Evolutionary conservation across 1,140 invertebrate species (phyloP), one percentile per base, ranked within the genome.

Genomic region (Hyposmocoma kahamanoa): DNA sequence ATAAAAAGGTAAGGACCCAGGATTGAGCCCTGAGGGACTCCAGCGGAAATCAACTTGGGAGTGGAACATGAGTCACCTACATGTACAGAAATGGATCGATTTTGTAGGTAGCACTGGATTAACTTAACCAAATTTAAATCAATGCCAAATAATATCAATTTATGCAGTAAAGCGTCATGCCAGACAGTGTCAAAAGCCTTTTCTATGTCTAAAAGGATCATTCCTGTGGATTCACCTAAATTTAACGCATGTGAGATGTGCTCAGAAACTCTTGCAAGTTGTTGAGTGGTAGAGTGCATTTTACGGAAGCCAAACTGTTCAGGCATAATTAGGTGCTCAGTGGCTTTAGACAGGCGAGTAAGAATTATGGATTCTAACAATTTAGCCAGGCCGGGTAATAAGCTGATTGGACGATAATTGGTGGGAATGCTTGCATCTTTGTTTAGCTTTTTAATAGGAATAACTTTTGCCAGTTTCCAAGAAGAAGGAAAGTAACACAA

Each of bases 341-440:
- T 42, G 24, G 3, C 3, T 18, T 2, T 8, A 6, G 22, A 3
- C 8, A 45, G 17, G 15, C 43, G 9, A 9, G 2, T 19, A 10
- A 17, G 9, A n/a, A 45, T 20, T 3, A 30, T 17, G 17, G 18
- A 17, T 19, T 45, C 43, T 11, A 45, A 45, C 2, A 45, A 4
- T 20, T 45, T 45, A 15, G 2, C 43, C 11, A 45, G 43, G 18
- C 10, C 13, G 17, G 24, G 24, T 3, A 45, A 20, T 10, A 45
- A n/a, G 26, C 43, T 45, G 13, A 45, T 45, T 17, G 43, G 43
- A 18, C 43, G 24, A 32, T 45, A 45, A 21, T 20, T 45, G 11
- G 11, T 32, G 18, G 43, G 17, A 42, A 22, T 17, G 1, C 18
- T 17, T 2, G 3, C 2, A 15, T 45, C 43, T 21, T 45, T 45